phyloP scores from a whole-genome alignment of 2,113 vertebrate genomes.

The Ramphastos sulfuratus region DNA sequence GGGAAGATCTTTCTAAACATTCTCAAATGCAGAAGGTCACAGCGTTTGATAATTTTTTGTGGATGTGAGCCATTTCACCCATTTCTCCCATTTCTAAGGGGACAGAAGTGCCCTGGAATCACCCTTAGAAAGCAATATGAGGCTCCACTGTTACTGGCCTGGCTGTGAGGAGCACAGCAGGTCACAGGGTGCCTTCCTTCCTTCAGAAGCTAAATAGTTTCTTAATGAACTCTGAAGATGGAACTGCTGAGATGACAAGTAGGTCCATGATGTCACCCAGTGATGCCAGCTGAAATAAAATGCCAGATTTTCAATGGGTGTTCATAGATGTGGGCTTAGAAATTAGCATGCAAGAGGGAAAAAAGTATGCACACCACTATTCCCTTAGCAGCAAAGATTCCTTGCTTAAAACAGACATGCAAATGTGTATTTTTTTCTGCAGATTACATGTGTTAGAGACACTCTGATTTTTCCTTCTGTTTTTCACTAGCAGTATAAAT shows the following conservation, averaged over 20 bases:
- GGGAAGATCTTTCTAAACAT: neutral
- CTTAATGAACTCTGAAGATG: conserved; percentile 20
- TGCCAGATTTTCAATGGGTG: neutral
- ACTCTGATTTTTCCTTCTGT: conserved; percentile 32
- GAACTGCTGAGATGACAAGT: conserved; percentile 41
- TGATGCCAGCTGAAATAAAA: neutral
- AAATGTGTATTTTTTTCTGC: conserved; percentile 31
- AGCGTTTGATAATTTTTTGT: neutral
- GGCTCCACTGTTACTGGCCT: conserved; percentile 7
- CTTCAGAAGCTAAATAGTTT: conserved; percentile 41
- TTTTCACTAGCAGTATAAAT: conserved; percentile 34
- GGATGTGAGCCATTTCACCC: neutral
- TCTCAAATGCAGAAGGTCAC: neutral
- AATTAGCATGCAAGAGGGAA: neutral
- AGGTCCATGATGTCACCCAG: conserved; percentile 8
- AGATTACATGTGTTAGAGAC: conserved; percentile 28
- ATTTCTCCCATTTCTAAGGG: neutral
- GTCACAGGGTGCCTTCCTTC: conserved; percentile 8
- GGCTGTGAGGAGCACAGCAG: neutral
- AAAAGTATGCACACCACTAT: neutral
- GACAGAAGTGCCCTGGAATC: neutral
- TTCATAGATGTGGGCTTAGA: neutral
- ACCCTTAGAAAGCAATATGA: neutral
- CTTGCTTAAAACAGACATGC: conserved; percentile 1
- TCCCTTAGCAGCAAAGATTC: neutral